phyloP scores from a whole-genome alignment of 2,113 vertebrate genomes.

The Heliornis fulica region DNA sequence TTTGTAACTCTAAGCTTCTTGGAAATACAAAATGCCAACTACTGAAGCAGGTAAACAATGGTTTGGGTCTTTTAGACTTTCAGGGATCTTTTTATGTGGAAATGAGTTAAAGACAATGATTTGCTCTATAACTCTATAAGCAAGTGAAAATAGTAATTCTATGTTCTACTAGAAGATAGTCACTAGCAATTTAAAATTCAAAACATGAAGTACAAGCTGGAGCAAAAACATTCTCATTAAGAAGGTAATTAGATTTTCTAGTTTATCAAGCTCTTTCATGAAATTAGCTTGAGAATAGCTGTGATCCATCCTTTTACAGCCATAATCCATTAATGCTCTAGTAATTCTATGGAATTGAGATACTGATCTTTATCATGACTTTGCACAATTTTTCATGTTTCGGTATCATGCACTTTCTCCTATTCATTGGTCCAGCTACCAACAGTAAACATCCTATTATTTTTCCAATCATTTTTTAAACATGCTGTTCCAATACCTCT shows the following conservation, averaged over 20 bases:
- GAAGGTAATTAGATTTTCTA: not conserved
- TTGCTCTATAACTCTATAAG: not conserved
- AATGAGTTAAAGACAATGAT: not conserved
- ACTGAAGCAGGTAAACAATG: not conserved
- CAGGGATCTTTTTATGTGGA: not conserved
- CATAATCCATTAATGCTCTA: not conserved
- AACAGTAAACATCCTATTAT: not conserved
- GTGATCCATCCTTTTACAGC: not conserved
- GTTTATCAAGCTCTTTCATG: not conserved
- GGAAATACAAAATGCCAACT: not conserved
- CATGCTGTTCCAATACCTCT: constrained; percentile 79
- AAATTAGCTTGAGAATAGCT: not conserved
- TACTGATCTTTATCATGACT: not conserved
- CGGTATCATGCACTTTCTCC: constrained; percentile 21
- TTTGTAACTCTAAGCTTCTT: not conserved
- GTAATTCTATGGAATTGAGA: not conserved
- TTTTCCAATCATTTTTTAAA: constrained; percentile 48
- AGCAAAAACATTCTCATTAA: not conserved
- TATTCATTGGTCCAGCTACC: not conserved
- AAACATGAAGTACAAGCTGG: not conserved
- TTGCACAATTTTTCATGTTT: not conserved
- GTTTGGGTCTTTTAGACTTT: not conserved
- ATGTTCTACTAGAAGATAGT: not conserved
- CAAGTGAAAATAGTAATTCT: not conserved
- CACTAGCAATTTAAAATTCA: not conserved